Evolutionary conservation across 2,888 invertebrate genomes (phyloP), one percentile per base, ranked within the genome.

Genomic region (Eupithecia inturbata): DNA sequence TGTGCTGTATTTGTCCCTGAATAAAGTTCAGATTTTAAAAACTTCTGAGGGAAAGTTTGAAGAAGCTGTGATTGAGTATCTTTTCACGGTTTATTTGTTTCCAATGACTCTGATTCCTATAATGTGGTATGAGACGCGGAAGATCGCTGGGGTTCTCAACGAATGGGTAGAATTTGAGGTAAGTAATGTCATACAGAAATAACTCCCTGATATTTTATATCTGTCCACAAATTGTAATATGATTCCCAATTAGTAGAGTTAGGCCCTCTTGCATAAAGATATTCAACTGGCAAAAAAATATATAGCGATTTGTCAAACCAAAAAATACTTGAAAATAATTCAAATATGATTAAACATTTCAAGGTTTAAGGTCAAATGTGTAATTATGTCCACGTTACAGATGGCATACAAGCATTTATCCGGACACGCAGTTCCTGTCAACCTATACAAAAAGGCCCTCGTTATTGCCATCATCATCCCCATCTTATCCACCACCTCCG

Each of bases 31-130:
- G 81, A 95, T 96, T 76, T 90, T 96, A 26, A 91, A 94, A 66
- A 95, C 95, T 0, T 90, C 96, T 1, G 96, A 96, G 84, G 96
- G 96, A 0, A 95, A 96, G 78, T 97, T 97, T 77, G 97, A 97
- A 81, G 97, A 97, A 87, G 96, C 96, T 0, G 97, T 97, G 0
- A 97, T 97, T 81, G 96, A 96, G 74, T 97, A 97, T 83, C 90
- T 97, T 0, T 97, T 97, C 81, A 95, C 96, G n/a, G 96, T 97
- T 0, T 97, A 97, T 84, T 91, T 97, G 75, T 92, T 97, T 75
- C 97, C 97, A 0, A 93, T 96, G 82, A 88, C 96, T 19, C 88
- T 95, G 0, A 95, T 96, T 63, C 96, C 96, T 0, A 93, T 97
- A 66, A 87, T 96, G 72, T 96, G 96, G 96, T 95, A 95, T 80